A percentile compares a stretch with the other conserved stretches of the same genome.
Conservation (phyloP, 1,140 invertebrate genomes). For the Orchestia grillus region DNA sequence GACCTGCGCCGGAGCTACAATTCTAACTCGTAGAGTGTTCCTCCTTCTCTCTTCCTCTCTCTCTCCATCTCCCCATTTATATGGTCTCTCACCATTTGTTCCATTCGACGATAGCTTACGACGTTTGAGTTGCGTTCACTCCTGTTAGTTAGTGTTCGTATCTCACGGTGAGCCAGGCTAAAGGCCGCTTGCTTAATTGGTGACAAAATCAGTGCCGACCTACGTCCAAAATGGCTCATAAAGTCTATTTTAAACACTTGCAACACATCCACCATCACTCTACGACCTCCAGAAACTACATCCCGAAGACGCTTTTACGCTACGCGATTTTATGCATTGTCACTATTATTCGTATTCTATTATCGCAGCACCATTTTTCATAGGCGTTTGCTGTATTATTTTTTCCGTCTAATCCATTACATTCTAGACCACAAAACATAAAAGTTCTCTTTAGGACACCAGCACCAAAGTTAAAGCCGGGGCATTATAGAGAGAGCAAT, state of each 20-base stretch:
- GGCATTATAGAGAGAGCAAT: too few species aligned
- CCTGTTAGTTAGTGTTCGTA: neutral
- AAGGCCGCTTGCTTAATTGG: neutral
- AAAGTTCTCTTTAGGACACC: too few species aligned
- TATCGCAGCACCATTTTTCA: too few species aligned
- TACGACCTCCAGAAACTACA: neutral
- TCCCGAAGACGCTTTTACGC: too few species aligned
- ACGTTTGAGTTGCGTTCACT: neutral
- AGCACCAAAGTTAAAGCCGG: too few species aligned
- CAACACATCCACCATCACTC: too few species aligned
- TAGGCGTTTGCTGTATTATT: too few species aligned
- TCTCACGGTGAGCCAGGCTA: neutral
- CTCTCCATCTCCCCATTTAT: neutral
- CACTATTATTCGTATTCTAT: too few species aligned
- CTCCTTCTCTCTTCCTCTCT: neutral
- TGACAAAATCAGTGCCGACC: neutral
- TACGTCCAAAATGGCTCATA: neutral
- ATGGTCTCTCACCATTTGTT: neutral
- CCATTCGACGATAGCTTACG: neutral
- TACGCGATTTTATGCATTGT: too few species aligned
- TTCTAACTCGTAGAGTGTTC: neutral
- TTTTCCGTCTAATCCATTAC: too few species aligned
- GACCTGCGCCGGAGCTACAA: neutral
- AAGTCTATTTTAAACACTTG: neutral
- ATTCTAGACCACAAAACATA: too few species aligned